Base-by-base conservation (phyloP, 2,113 vertebrate genomes). In the Phainopepla nitens region DNA sequence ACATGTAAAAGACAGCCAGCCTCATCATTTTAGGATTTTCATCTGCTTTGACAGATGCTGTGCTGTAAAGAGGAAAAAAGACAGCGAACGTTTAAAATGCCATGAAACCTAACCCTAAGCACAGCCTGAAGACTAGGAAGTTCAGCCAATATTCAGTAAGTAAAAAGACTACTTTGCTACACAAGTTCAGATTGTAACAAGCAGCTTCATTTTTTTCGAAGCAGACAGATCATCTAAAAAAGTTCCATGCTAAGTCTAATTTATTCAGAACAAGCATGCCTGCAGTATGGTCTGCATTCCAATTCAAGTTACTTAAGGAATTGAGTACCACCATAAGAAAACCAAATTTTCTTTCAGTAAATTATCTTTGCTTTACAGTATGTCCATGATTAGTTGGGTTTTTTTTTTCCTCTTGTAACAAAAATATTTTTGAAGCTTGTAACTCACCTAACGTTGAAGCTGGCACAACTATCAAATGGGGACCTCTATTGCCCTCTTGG, bases 391-490 rank as follows among this genome's bases (percentile, higher is more conserved):
- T 54, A 19, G 8, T 20, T 7, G 18, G 22, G 51, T 8, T 0
- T 7, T 23, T 58, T 58, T 18, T 62, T 27, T 2, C 15, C 11
- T 14, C 39, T 39, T 12, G 39, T 13, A 75, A 50, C 3, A 35
- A 64, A 76, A 90, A 3, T 27, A 27, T 41, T 79, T 60, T 28
- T 64, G 23, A 79, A 61, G 73, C 39, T 57, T 44, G 5, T 65
- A 71, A 96, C 98, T 98, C 98, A 99, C 99, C 99, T 86, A 99
- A 93, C 1, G 99, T 99, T 82, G 99, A 99, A n/a, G 99, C 97
- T 14, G 99, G 99, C 82, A 99, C 99, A 87, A 98, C 98, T 89
- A 99, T 99, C 96, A 99, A 98, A 97, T 99, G 99, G 87, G 99
- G 99, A 78, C 99, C 99, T 54, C 65, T 97, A 76, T 98, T 97